These are phyloP conservation scores for Gyps fulvus DNA, from an alignment of 2,113 vertebrate species.

Conservation along the genomic window DNA sequence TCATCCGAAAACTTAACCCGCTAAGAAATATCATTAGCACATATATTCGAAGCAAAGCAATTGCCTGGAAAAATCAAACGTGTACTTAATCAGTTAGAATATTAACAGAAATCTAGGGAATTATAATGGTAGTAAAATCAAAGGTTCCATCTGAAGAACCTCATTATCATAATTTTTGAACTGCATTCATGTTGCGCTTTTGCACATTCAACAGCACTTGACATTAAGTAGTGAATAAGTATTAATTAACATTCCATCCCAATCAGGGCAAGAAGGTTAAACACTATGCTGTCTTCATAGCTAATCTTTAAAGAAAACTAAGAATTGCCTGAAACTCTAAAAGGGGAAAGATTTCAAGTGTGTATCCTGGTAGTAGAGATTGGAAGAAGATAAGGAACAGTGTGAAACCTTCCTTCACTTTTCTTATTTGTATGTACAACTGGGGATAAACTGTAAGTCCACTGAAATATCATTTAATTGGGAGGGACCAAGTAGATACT, in stretches of 20 bases:
- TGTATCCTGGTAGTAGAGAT: neutral
- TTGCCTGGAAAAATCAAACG: neutral
- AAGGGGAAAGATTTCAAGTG: neutral
- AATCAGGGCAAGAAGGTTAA: conserved; percentile 15
- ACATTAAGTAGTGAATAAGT: neutral
- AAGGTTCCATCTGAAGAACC: neutral
- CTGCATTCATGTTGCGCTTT: neutral
- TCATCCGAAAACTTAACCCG: neutral
- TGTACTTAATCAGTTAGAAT: neutral
- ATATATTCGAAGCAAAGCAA: neutral
- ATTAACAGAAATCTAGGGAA: neutral
- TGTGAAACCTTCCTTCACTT: neutral
- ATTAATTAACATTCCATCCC: neutral
- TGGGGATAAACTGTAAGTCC: neutral
- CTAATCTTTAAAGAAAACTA: neutral
- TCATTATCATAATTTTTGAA: neutral
- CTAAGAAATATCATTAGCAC: neutral
- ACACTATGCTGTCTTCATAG: neutral
- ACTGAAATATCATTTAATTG: neutral
- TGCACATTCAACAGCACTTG: neutral
- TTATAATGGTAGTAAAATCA: neutral
- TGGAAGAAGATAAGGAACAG: neutral
- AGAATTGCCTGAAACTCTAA: neutral
- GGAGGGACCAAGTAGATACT: neutral
- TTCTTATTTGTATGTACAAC: neutral